Percentiles rank a stretch among this genome's conserved stretches.
phyloP scores from a whole-genome alignment of 53 echinoderm and acorn worm genomes.

The Antedon mediterranea region DNA sequence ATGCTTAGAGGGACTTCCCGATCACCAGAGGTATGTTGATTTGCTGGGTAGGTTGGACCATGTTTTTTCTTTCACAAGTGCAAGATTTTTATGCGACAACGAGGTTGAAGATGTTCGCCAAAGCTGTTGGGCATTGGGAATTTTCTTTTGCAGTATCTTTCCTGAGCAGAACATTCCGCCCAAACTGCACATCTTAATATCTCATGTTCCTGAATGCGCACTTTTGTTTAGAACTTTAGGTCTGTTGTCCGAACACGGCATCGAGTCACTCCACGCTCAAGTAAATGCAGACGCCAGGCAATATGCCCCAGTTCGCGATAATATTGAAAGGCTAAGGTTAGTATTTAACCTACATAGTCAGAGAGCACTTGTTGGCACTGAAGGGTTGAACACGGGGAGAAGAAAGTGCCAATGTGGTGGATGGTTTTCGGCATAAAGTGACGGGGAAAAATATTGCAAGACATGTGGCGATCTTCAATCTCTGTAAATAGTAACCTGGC shows the following conservation, averaged over 20 bases:
- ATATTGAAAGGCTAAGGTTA: neutral
- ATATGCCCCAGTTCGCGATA: slow-evolving; percentile 5
- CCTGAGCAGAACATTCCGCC: slow-evolving; percentile 10
- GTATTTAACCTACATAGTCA: slow-evolving; percentile 3
- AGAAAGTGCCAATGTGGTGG: slow-evolving; percentile 3
- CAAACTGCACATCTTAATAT: slow-evolving; percentile 3
- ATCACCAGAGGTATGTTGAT: neutral
- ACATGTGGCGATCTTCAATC: no score
- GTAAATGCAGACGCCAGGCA: slow-evolving; percentile 13
- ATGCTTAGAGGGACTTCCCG: neutral
- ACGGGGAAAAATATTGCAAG: no score
- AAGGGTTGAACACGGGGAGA: neutral
- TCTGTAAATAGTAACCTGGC: no score
- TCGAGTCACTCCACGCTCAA: slow-evolving; percentile 13
- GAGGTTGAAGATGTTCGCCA: neutral
- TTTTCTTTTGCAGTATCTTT: slow-evolving; percentile 16
- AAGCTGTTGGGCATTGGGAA: slow-evolving; percentile 29
- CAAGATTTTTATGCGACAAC: no score
- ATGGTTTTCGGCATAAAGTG: neutral
- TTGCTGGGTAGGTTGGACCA: neutral
- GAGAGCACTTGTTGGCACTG: neutral
- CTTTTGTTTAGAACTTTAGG: no score
- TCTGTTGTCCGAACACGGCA: slow-evolving; percentile 1
- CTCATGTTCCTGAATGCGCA: no score
- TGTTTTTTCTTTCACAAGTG: no score